These are phyloP conservation scores for Helicoverpa armigera DNA, from an alignment of 1,140 invertebrate genomes.

Conservation along the genomic window DNA sequence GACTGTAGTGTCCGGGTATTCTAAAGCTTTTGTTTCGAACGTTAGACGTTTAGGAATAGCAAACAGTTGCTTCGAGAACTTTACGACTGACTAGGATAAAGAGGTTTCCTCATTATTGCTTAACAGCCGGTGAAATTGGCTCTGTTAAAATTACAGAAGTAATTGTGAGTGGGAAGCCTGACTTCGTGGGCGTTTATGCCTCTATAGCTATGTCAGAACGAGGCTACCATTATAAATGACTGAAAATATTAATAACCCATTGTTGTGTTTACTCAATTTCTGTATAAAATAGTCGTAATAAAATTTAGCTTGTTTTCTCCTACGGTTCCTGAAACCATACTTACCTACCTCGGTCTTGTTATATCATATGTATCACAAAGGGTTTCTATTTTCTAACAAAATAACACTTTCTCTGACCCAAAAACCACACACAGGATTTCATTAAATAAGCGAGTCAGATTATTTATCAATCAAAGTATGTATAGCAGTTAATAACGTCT, in stretches of 20 bases:
- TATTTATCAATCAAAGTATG: too few species aligned
- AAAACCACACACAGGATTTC: too few species aligned
- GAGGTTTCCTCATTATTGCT: conserved; percentile 7
- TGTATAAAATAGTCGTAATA: too few species aligned
- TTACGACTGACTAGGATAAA: background rate
- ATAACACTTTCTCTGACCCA: too few species aligned
- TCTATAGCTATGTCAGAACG: background rate
- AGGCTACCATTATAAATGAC: background rate
- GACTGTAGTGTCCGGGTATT: too few species aligned
- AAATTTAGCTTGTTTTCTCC: too few species aligned
- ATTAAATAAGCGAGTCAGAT: too few species aligned
- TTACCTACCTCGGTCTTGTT: too few species aligned
- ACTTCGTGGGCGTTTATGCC: background rate
- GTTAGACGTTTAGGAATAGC: background rate
- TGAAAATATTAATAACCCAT: background rate
- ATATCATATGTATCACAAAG: too few species aligned
- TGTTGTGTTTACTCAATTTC: background rate
- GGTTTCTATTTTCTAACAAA: too few species aligned
- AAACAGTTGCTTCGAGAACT: background rate
- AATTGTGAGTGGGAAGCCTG: conserved; percentile 13
- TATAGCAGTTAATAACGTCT: too few species aligned
- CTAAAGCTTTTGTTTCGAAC: background rate
- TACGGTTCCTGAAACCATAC: too few species aligned
- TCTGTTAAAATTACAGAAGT: conserved; percentile 7
- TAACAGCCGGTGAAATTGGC: conserved; percentile 9